A percentile compares a stretch with the other conserved stretches of the same genome.
Evolutionary conservation across 2,888 invertebrate genomes (phyloP).

Genomic region (Vannuccia rotundouncinata): DNA sequence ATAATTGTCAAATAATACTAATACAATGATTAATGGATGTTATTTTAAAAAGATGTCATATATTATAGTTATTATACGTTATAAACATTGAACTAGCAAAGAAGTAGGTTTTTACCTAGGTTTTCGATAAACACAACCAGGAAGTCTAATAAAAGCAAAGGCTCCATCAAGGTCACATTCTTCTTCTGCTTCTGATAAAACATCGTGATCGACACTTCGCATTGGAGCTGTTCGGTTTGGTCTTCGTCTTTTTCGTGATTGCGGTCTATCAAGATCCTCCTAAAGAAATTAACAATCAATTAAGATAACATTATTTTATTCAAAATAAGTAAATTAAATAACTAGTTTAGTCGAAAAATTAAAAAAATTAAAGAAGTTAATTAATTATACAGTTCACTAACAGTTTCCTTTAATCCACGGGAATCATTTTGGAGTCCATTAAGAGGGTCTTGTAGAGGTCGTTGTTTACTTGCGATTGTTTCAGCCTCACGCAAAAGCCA

Average conservation of each 20-base stretch:
- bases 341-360: background rate
- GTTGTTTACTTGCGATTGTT: background rate
- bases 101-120: background rate
- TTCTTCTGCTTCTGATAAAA: background rate
- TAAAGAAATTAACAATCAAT: background rate
- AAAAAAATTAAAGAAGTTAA: background rate
- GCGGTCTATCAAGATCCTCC: background rate
- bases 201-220: background rate
- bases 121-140: conserved; percentile 13
- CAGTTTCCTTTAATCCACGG: conserved; percentile 3
- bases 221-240: background rate
- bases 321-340: background rate
- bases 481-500: background rate
- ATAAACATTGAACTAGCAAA: too few relatives aligned
- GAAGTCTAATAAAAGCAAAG: background rate
- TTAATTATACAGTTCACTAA: background rate
- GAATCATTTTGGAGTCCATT: conserved; percentile 10
- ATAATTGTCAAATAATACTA: too few relatives aligned
- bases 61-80: too few relatives aligned
- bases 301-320: background rate
- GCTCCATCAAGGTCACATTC: conserved; percentile 3
- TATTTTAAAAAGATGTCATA: too few relatives aligned
- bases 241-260: background rate
- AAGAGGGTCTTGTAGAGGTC: conserved; percentile 7
- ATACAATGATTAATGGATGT: too few relatives aligned